These are phyloP conservation scores for Falco punctatus DNA, from an alignment of 2,113 vertebrate genomes.

Conservation along the genomic window DNA sequence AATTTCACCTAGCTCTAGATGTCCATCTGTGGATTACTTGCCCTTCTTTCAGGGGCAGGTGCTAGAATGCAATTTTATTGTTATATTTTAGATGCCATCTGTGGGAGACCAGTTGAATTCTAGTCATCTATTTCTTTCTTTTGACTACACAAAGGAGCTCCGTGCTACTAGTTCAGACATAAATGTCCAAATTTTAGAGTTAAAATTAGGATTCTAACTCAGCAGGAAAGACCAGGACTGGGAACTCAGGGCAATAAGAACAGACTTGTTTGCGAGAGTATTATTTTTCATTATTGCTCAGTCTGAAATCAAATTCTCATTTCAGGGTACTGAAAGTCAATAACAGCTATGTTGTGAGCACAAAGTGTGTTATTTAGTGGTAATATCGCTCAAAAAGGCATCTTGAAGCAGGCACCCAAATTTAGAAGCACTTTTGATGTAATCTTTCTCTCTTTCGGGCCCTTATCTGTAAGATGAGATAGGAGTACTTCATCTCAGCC, in stretches of 20 bases:
- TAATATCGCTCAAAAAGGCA: neutral
- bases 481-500: neutral
- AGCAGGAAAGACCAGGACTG: neutral
- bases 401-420: neutral
- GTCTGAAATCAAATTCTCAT: neutral
- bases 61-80: neutral
- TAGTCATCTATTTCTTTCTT: neutral
- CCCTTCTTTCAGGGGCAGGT: neutral
- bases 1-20: neutral
- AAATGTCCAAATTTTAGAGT: neutral
- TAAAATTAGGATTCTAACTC: neutral
- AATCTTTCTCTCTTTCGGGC: neutral
- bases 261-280: neutral
- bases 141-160: neutral
- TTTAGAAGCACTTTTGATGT: neutral
- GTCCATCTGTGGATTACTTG: neutral
- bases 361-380: neutral
- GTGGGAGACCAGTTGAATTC: neutral
- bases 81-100: neutral
- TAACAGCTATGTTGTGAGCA: neutral
- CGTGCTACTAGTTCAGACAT: neutral
- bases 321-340: neutral
- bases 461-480: neutral
- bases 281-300: neutral
- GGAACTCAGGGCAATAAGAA: neutral